phyloP scores from a whole-genome alignment of 2,113 vertebrate genomes.

The Orcinus orca region DNA sequence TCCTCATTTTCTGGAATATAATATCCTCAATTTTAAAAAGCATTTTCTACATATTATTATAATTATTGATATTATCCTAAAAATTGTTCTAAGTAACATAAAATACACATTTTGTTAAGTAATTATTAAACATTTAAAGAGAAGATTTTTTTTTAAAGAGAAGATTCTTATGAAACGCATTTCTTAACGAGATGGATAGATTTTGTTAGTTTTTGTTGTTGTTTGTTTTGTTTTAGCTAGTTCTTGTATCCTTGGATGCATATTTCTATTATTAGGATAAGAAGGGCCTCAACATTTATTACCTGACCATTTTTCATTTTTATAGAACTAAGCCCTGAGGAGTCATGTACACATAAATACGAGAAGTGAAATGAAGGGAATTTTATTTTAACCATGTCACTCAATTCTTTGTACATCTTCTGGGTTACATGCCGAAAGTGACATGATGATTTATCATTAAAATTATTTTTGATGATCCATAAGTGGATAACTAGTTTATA shows the following conservation, averaged over 20 bases:
- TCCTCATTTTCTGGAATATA: background rate
- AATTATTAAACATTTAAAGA: background rate
- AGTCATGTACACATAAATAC: background rate
- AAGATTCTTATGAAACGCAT: background rate
- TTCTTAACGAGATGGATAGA: background rate
- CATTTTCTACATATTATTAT: background rate
- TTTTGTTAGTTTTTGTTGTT: no score
- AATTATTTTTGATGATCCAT: background rate
- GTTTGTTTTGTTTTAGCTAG: background rate
- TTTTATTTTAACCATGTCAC: background rate
- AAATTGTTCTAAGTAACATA: background rate
- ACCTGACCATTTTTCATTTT: conserved; percentile 6
- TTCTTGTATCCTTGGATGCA: background rate
- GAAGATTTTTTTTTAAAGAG: background rate
- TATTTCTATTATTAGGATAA: background rate
- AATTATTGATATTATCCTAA: background rate
- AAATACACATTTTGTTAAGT: background rate
- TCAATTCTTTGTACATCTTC: background rate
- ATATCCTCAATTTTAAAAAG: background rate
- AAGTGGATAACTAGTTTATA: background rate
- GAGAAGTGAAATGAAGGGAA: background rate
- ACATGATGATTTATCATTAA: background rate
- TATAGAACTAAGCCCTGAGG: background rate
- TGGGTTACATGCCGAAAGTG: background rate
- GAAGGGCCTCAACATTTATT: background rate